These are phyloP conservation scores for Etheostoma cragini DNA, from an alignment of 2,113 vertebrate species.

Conservation along the genomic window DNA sequence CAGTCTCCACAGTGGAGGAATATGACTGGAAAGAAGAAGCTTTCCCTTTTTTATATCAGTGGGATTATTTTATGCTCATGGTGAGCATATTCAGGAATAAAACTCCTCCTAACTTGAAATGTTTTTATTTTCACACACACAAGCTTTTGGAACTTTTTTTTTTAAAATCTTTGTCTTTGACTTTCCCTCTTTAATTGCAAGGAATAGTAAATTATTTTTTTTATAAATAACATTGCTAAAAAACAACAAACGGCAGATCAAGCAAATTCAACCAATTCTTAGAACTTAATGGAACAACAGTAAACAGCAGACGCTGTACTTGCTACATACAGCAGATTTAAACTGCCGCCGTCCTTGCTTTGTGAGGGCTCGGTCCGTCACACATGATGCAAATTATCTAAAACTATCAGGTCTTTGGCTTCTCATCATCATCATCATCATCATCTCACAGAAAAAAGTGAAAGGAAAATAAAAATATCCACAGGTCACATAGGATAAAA, in stretches of 20 bases:
- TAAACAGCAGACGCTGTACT: not conserved
- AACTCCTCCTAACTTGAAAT: not conserved
- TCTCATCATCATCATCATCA: slow-evolving; percentile 35
- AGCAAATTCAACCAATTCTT: slow-evolving; percentile 25
- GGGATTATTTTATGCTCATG: not conserved
- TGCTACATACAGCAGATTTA: slow-evolving; percentile 31
- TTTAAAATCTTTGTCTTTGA: not conserved
- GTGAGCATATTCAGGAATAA: slow-evolving; percentile 1
- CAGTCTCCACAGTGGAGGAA: slow-evolving; percentile 10
- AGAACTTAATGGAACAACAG: slow-evolving; percentile 8
- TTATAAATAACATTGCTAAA: slow-evolving; percentile 36
- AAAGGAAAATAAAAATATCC: slow-evolving; percentile 40
- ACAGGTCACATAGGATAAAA: slow-evolving; percentile 34
- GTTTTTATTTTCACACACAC: not conserved
- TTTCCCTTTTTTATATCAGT: slow-evolving; percentile 58
- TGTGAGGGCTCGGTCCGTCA: slow-evolving; percentile 18
- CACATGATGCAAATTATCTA: slow-evolving; percentile 19
- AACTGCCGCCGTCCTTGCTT: slow-evolving; percentile 27
- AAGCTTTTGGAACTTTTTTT: not conserved
- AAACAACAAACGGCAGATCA: slow-evolving; percentile 31
- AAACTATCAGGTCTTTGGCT: slow-evolving; percentile 35
- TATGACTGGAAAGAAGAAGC: not conserved
- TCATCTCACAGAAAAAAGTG: slow-evolving; percentile 32
- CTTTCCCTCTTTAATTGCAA: slow-evolving; percentile 3
- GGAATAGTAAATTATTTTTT: not conserved